Evolutionary conservation across 1,140 invertebrate genomes (phyloP), one percentile per base, ranked within the genome.

Genomic region (Lordiphosa clarofinis): DNA sequence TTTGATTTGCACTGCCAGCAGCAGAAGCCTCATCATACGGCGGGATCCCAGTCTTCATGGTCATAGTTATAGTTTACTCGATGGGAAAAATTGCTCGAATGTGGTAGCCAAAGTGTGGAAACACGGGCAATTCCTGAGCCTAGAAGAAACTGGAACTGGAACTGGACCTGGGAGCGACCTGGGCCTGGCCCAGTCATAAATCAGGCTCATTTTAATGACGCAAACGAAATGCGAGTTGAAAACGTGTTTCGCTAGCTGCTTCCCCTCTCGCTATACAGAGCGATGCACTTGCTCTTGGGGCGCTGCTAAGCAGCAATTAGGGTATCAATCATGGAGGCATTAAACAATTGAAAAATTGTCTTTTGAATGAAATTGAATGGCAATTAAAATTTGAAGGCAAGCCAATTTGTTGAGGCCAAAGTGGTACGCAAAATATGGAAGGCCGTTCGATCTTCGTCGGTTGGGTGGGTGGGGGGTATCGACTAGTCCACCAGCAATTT

Each of bases 141-240:
- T 47, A 19, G 28, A 53, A 28, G 47, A 37, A 49, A 9, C 2
- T 55, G 13, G 6, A 37, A 42, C 55, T 52, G 38, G 47, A 40
- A 57, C 60, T 63, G 13, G 38, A 33, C 49, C 50, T 43, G 13
- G 11, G 11, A 24, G 56, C 24, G 9, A 48, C 56, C 64, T 71
- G 57, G 43, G 67, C 46, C 56, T 38, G 48, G 53, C 39, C 31
- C 56, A 64, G 52, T 60, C 59, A 84, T 84, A 84, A 84, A 84
- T 84, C 78, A 84, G 78, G 73, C 78, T 76, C 78, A 84, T 84
- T 84, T 84, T 84, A 84, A 84, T 84, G 78, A 84, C 78, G 78
- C 78, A 62, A 73, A 64, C 73, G 69, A 84, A 84, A 73, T 84
- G 78, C 65, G 54, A 84, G 81, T 67, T 84, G 59, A 52, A 84